Base-by-base conservation (phyloP, 2,113 vertebrate species). In the Cettia cetti region DNA sequence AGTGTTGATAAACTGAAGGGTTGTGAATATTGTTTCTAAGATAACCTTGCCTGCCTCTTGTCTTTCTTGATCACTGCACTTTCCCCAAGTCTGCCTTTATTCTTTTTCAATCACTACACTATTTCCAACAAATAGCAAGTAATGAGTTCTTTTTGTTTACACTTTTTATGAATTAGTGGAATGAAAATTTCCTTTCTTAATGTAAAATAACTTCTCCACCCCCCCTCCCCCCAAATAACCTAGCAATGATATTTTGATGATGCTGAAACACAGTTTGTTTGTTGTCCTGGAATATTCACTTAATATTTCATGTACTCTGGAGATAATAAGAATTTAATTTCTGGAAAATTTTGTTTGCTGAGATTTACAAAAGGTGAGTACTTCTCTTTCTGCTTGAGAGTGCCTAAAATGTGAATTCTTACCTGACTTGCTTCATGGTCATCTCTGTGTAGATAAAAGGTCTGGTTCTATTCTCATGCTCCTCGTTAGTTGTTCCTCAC, bases 241-340 rank as follows among this genome's bases (percentile, higher is more conserved):
- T 75, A 23, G 3, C 28, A 78, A 26, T 2, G 0, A 1, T 33
- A 81, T 56, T 37, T 70, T 1, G 7, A n/a, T 5, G 3, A 17
- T 28, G 28, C 30, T 56, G 27, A 83, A 69, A 54, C 13, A 50
- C n/a, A 64, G 23, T 9, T 92, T 64, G 4, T 35, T 77, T 59
- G 10, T 78, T 65, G 15, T 72, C 24, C 17, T 86, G 39, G 60
- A 86, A 75, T 28, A 4, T 28, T 95, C 68, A 23, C 31, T n/a
- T 56, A 69, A 33, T 60, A 49, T 56, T 71, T 66, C 1, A 28
- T 50, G 10, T 39, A 61, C n/a, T 59, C 16, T 45, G 16, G 26
- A 53, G 7, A n/a, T 20, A 68, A 33, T 8, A 86, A 63, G 7
- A 15, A 71, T 45, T 74, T 42, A 26, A 69, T 89, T 85, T 79